phyloP scores from a whole-genome alignment of 2,888 invertebrate species.

The Trimorus sp. region DNA sequence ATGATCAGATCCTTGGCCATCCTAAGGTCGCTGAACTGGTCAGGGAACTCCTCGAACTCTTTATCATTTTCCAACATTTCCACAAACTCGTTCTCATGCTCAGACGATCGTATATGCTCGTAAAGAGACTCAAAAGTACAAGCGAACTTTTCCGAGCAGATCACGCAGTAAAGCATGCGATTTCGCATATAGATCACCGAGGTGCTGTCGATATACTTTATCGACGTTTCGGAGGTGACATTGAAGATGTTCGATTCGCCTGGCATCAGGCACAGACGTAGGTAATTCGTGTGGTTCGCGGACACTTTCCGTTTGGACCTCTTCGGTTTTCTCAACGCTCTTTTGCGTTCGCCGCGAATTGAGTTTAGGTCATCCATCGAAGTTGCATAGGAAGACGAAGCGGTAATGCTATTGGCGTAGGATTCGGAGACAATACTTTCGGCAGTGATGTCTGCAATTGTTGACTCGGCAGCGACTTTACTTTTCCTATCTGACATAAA shows the following conservation, averaged over 20 bases:
- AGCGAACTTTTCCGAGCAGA: conserved; percentile 13
- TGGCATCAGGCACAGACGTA: conserved; percentile 66
- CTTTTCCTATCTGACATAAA: no score
- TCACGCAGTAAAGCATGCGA: conserved; percentile 8
- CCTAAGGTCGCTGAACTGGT: conserved; percentile 70
- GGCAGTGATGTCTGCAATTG: no score
- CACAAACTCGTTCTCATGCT: conserved; percentile 67
- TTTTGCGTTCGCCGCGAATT: no score
- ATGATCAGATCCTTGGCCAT: conserved; percentile 69
- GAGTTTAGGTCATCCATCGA: no score
- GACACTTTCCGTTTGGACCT: background rate
- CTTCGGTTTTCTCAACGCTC: no score
- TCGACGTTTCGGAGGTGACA: background rate
- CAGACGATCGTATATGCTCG: conserved; percentile 52
- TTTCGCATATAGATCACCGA: background rate
- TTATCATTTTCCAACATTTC: conserved; percentile 41
- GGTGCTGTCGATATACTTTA: background rate
- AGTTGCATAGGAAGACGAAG: no score
- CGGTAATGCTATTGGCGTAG: no score
- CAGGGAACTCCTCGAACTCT: conserved; percentile 52
- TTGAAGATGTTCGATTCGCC: conserved; percentile 11
- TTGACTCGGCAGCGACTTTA: no score
- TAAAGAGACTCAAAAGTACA: background rate
- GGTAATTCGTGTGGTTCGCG: conserved; percentile 3
- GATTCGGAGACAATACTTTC: no score